Evolutionary conservation across 2,797 vertebrate species (phyloP).

Genomic region (Synanceia verrucosa): DNA sequence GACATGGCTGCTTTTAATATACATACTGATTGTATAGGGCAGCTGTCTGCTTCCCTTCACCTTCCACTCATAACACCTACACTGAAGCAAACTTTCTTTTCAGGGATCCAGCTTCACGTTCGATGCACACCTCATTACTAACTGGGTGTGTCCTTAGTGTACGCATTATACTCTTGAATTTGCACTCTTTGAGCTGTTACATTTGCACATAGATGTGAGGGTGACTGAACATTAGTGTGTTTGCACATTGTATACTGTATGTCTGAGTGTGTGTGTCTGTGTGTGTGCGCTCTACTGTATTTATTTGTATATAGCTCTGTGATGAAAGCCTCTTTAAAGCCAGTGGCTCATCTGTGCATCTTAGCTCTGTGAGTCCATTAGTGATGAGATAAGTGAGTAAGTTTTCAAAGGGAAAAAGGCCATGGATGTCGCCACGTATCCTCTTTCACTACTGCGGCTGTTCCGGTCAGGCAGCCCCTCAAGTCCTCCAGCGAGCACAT

Average conservation of each 20-base stretch:
- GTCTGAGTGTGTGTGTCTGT: background rate
- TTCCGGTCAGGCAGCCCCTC: slow-evolving; percentile 43
- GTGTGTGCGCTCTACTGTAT: slow-evolving; percentile 23
- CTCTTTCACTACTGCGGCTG: slow-evolving; percentile 55
- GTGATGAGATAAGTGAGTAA: slow-evolving; percentile 56
- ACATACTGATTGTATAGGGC: slow-evolving; percentile 56
- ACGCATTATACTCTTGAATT: slow-evolving; percentile 52
- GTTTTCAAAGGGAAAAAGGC: slow-evolving; percentile 55
- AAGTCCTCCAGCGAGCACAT: slow-evolving; percentile 23
- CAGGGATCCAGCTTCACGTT: slow-evolving; percentile 41
- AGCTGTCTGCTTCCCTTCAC: slow-evolving; percentile 62
- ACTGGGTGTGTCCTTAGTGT: slow-evolving; percentile 20
- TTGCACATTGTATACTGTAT: background rate
- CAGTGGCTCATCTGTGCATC: slow-evolving; percentile 46
- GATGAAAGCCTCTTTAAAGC: slow-evolving; percentile 36
- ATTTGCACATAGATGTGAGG: slow-evolving; percentile 68
- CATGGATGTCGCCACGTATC: slow-evolving; percentile 18
- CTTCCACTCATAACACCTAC: slow-evolving; percentile 28
- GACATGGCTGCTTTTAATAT: slow-evolving; percentile 44
- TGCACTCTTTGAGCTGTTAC: slow-evolving; percentile 54
- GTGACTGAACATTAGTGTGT: slow-evolving; percentile 20
- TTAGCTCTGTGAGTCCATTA: slow-evolving; percentile 56
- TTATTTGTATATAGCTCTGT: slow-evolving; percentile 52
- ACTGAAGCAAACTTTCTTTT: slow-evolving; percentile 35
- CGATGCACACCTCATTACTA: slow-evolving; percentile 9